These are phyloP conservation scores for Amblyraja radiata DNA, from an alignment of 2,797 vertebrate genomes.

Conservation along the genomic window DNA sequence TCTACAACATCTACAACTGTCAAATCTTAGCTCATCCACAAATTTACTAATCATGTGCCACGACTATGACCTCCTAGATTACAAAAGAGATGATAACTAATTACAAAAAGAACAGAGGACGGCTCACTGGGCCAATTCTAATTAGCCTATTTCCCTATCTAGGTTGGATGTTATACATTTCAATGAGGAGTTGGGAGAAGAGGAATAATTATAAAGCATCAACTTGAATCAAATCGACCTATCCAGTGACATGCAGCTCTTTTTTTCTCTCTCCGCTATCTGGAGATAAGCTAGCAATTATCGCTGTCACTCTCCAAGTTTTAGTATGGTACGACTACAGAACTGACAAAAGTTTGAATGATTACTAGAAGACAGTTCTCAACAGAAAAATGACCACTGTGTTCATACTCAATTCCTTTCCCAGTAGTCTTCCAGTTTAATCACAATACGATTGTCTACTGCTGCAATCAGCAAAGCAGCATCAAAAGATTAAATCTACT, in stretches of 20 bases:
- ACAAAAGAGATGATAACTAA: too few relatives aligned
- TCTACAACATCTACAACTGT: too few relatives aligned
- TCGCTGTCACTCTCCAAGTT: constrained; percentile 42
- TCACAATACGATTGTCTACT: not conserved
- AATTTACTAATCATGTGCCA: too few relatives aligned
- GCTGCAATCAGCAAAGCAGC: not conserved
- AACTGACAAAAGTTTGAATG: not conserved
- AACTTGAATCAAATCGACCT: constrained; percentile 50
- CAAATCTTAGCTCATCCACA: too few relatives aligned
- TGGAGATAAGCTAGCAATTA: constrained; percentile 47
- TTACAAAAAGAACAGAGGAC: not conserved
- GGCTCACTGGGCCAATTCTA: not conserved
- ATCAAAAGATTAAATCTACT: not conserved
- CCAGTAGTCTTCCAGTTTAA: not conserved
- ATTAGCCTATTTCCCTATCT: not conserved
- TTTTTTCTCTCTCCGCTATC: constrained; percentile 51
- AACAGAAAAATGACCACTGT: constrained; percentile 12
- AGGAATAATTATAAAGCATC: constrained; percentile 15
- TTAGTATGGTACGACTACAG: too few relatives aligned
- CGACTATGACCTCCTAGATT: too few relatives aligned
- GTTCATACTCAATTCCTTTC: not conserved
- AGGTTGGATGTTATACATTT: not conserved
- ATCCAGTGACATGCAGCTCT: constrained; percentile 56
- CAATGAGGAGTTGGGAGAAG: not conserved
- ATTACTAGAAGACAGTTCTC: not conserved